Evolutionary conservation across 2,113 vertebrate species (phyloP).

Genomic region (Elephantulus edwardii): DNA sequence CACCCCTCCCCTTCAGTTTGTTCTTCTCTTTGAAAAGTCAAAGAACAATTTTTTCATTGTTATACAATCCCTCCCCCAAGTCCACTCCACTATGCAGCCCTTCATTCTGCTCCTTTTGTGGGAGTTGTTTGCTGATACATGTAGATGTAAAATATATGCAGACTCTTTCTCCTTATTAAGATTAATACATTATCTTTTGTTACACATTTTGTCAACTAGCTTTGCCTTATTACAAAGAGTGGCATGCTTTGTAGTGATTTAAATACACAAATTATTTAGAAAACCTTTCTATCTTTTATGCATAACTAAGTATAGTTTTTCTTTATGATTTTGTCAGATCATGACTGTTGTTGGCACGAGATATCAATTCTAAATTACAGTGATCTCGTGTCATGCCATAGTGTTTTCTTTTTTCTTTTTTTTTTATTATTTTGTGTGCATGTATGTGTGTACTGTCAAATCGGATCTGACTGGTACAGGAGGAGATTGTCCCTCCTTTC

Average conservation of each 20-base stretch:
- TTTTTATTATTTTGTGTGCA: no score
- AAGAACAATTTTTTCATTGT: no score
- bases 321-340: neutral
- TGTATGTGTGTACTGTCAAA: no score
- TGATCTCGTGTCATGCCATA: neutral
- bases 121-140: neutral
- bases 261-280: neutral
- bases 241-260: neutral
- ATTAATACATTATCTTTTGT: conserved; percentile 38
- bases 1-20: no score
- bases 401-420: neutral
- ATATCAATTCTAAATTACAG: neutral
- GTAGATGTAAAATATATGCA: neutral
- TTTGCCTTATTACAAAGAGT: neutral
- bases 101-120: neutral
- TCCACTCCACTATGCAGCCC: no score
- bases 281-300: neutral
- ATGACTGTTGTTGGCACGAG: neutral
- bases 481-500: no score
- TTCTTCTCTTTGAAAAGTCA: no score
- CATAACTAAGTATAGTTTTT: neutral
- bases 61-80: no score
- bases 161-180: conserved; percentile 7
- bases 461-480: no score
- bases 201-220: neutral